Base-by-base conservation (phyloP, 2,113 vertebrate genomes). In the Scartelaos histophorus region DNA sequence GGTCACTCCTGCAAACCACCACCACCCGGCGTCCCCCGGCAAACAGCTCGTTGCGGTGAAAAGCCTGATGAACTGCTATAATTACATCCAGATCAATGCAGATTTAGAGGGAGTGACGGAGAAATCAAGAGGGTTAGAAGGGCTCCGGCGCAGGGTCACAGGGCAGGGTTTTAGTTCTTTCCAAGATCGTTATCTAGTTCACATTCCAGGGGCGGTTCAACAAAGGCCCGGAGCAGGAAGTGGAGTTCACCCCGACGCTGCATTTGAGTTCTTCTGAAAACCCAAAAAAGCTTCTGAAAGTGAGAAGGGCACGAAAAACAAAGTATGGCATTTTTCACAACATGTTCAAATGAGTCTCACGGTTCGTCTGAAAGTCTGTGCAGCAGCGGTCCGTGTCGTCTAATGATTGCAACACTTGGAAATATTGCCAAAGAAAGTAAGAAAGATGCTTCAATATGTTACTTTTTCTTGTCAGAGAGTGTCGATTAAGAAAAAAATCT, bases 131-230 rank as follows among this genome's bases (percentile, higher is more conserved):
- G 61, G 71, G 60, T 51, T 66, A 72, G n/a, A 67, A 65, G 73
- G 54, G 76, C 66, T 64, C 49, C 54, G 72, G 73, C 15, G 49
- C 49, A 68, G 43, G 71, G 60, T 47, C n/a, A 61, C 16, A 34
- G 74, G 29, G 74, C 49, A 46, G 9, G 49, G 62, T 70, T 88
- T 60, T 65, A 75, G 68, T 72, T 65, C 79, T 82, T 71, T 73
- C 85, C 80, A 86, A 16, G 79, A 89, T 90, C 85, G 80, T 87
- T 87, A 90, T 89, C 86, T 81, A 70, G 65, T 68, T 70, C 73
- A 84, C 82, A 88, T 85, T 87, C 85, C 86, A 81, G 80, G 78
- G 69, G 47, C 79, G 79, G 70, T 68, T 72, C 67, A 64, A 58
- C 0, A 72, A 56, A 53, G 53, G 73, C 82, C 78, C 0, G 7